Conservation (phyloP, 2,888 invertebrate species). For the Morpho helenor region DNA sequence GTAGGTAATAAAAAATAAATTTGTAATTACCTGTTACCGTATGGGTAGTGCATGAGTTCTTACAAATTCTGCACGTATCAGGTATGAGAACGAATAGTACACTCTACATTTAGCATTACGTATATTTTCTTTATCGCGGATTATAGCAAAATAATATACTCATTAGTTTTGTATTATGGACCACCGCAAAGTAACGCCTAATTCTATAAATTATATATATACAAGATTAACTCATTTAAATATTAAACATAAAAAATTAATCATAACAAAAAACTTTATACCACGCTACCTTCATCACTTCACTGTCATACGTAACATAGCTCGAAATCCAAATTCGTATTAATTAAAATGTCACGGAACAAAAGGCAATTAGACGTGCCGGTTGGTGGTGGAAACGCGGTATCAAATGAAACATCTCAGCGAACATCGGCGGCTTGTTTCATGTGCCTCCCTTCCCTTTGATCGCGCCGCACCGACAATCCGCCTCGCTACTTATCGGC, state of each 20-base stretch:
- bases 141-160: no score
- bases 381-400: slow-evolving; percentile 60
- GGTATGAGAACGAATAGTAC: no score
- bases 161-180: no score
- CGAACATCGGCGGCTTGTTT: slow-evolving; percentile 64
- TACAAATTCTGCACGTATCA: no score
- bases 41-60: no score
- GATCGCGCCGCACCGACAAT: slow-evolving; percentile 74
- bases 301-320: slow-evolving; percentile 21
- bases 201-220: no score
- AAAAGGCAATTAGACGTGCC: slow-evolving; percentile 56
- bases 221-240: background rate
- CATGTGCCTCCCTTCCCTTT: slow-evolving; percentile 69
- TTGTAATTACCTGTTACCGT: no score
- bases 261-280: background rate
- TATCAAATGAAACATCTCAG: slow-evolving; percentile 54
- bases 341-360: slow-evolving; percentile 67
- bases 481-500: slow-evolving; percentile 76
- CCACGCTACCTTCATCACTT: slow-evolving; percentile 18
- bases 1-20: no score
- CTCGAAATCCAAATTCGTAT: slow-evolving; percentile 37
- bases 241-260: background rate
- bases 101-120: no score
- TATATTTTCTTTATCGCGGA: no score
- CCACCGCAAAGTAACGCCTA: no score